These are phyloP conservation scores for Tympanoctomys barrerae DNA, from an alignment of 2,797 vertebrate genomes.

Conservation along the genomic window DNA sequence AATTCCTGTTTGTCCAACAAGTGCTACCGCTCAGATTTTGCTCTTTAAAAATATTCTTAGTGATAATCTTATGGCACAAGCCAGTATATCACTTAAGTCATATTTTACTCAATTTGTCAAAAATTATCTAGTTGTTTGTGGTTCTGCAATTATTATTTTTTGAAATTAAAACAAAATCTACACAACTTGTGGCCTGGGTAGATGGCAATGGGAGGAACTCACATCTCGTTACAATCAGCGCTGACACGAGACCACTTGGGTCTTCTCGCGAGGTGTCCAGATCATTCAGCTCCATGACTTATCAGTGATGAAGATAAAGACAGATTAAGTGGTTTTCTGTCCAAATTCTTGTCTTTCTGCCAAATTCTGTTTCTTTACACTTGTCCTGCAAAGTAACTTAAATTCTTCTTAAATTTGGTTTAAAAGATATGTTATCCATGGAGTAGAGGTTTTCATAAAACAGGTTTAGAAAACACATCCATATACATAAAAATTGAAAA, in stretches of 20 bases:
- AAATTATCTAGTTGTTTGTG: background rate
- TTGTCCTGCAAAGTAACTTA: background rate
- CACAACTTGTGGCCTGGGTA: background rate
- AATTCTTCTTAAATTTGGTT: background rate
- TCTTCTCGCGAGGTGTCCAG: background rate
- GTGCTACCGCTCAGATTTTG: background rate
- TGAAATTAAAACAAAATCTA: background rate
- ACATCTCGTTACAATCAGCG: background rate
- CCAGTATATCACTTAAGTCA: background rate
- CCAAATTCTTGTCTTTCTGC: background rate
- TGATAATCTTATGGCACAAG: background rate
- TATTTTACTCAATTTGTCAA: constrained; percentile 3
- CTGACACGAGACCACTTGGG: background rate
- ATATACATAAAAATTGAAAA: background rate
- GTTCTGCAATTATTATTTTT: background rate
- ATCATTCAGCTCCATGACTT: background rate
- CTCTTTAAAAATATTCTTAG: background rate
- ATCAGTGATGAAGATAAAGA: background rate
- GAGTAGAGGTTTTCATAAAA: background rate
- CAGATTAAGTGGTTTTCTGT: background rate
- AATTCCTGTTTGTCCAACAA: background rate
- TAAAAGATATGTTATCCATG: background rate
- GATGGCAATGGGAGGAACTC: background rate
- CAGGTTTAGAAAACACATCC: fast-evolving
- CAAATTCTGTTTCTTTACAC: background rate